A percentile compares a stretch with the other conserved stretches of the same genome.
Evolutionary conservation across 2,888 invertebrate species (phyloP).

Genomic region (Leucophenga maculata): DNA sequence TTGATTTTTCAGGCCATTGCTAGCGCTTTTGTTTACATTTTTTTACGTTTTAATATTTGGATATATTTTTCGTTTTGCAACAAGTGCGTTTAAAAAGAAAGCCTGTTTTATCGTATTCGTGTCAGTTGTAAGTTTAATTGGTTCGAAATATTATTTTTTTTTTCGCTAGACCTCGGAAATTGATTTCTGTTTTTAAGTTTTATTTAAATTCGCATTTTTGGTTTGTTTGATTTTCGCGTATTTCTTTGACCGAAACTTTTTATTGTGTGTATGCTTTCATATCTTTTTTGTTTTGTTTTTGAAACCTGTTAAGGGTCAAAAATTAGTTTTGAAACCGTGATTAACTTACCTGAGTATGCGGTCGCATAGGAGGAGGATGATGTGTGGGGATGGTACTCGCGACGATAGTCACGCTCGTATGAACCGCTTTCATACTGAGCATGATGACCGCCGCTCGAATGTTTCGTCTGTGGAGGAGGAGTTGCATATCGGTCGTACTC

Average conservation of each 20-base stretch:
- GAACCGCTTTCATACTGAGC: slow-evolving; percentile 66
- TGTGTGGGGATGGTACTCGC: slow-evolving; percentile 70
- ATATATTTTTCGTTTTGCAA: too few species aligned
- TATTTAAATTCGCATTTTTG: slow-evolving; percentile 23
- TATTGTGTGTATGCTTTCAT: not conserved
- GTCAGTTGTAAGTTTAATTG: slow-evolving; percentile 9
- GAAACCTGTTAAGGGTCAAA: slow-evolving; percentile 51
- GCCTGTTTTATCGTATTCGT: slow-evolving; percentile 16
- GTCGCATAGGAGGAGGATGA: slow-evolving; percentile 67
- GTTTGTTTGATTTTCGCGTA: slow-evolving; percentile 24
- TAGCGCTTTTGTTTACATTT: too few species aligned
- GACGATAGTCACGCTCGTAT: slow-evolving; percentile 69
- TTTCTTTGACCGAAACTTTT: not conserved
- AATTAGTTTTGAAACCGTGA: slow-evolving; percentile 35
- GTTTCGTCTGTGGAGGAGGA: slow-evolving; percentile 66
- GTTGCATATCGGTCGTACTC: slow-evolving; percentile 70
- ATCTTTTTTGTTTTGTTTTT: slow-evolving; percentile 25
- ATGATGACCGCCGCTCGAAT: slow-evolving; percentile 67
- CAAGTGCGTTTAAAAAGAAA: slow-evolving; percentile 30
- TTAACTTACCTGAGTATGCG: slow-evolving; percentile 67
- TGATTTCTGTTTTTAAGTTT: slow-evolving; percentile 16
- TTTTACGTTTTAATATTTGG: too few species aligned
- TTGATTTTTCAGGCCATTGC: slow-evolving; percentile 27
- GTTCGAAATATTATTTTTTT: not conserved
- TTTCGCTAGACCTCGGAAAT: not conserved